Evolutionary conservation across 2,113 vertebrate genomes (phyloP), one percentile per base, ranked within the genome.

Genomic region (Brachyistius frenatus): DNA sequence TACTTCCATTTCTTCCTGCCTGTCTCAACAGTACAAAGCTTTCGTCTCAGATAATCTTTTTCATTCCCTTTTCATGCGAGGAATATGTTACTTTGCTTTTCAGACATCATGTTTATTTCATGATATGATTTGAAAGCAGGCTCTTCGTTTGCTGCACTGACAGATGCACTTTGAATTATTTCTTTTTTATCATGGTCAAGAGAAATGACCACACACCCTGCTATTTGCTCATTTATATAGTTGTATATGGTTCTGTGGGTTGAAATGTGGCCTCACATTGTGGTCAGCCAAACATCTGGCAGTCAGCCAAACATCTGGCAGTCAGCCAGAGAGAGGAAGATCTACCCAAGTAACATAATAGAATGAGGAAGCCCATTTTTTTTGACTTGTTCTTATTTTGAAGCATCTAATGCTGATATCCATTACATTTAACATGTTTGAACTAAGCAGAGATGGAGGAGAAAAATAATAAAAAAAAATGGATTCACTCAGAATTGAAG

Each of bases 401-500:
- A 61, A 61, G 30, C 6, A 2, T 0, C 13, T 16, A 31, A 68
- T 37, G 30, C 50, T 72, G 16, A 46, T 30, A 31, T 13, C 1
- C 16, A 41, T 54, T 53, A 55, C 1, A 44, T 44, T 46, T 35
- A 5, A 46, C 16, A 58, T 53, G n/a, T 4, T 63, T 73, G 47
- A 56, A 67, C 31, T 33, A 1, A 10, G 63, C 47, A 63, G 50
- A 58, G 44, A 39, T 14, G 16, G 11, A 67, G 61, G 10, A 41
- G 23, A 67, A 37, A 16, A 47, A 44, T 44, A 1, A 23, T 1
- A 23, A 23, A 66, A 11, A 61, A 13, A 76, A 63, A 16, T 15
- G 11, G 13, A 35, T 53, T 31, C 11, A 41, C 23, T 74, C 11
- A 66, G 62, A 81, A 58, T 63, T 71, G 73, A 86, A 84, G 85